Base-by-base conservation (phyloP, 2,113 vertebrate species). In the Lucifuga dentata region DNA sequence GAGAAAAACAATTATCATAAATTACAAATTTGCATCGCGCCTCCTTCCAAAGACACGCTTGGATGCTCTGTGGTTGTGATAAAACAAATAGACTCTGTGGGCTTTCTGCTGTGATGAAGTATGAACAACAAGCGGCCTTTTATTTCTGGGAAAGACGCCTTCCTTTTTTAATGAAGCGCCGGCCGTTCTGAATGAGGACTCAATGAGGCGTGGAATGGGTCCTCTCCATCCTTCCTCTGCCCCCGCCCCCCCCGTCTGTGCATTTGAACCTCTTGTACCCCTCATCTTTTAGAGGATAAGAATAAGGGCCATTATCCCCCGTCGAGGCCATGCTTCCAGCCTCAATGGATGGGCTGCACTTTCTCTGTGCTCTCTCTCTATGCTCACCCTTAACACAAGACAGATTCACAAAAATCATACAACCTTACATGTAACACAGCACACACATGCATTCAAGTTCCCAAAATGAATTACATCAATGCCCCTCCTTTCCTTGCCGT, bases 191-290 rank as follows among this genome's bases (percentile, higher is more conserved):
- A 83, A 88, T 65, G 66, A 71, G 50, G 65, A 80, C 56, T 87
- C 88, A 89, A 86, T 89, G 90, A 88, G 86, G 84, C 85, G 43
- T 77, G 70, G 80, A 83, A 85, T 83, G 68, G 76, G 76, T 68
- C 78, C 69, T 64, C 78, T 74, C 62, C 53, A 72, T 67, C 64
- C 26, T 59, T 76, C 58, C 62, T 68, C 50, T 55, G 21, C 51
- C 36, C 55, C 71, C 58, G 69, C 55, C 61, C 24, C 46, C 74
- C 48, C 33, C 65, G 72, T 55, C 49, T 41, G 38, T 68, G 57
- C 53, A 36, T 81, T 53, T 67, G 51, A 77, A 76, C 66, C 69
- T 79, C 65, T 73, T 43, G 36, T 67, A 45, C 52, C 48, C 63
- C 53, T 78, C 73, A 73, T 85, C 77, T 81, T 82, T 76, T 58